Conservation (phyloP, 1,140 invertebrate species). For the Acromyrmex heyeri region DNA sequence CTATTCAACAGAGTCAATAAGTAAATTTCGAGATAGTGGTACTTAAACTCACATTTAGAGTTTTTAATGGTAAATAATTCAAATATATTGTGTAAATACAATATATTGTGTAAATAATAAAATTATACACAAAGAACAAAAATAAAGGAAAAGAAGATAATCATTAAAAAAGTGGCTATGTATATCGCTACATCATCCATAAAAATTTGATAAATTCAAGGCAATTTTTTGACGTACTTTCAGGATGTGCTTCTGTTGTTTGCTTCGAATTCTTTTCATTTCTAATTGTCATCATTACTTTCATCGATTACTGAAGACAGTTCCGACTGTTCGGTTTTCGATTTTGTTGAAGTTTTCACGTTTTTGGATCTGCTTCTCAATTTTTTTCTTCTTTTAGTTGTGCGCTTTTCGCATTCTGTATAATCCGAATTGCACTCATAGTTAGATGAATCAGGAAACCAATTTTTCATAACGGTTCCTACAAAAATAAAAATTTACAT, state of each 20-base stretch:
- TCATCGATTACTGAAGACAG: background rate
- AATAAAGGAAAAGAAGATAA: background rate
- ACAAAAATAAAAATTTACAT: background rate
- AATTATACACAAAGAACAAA: background rate
- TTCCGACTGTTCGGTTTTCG: too few species aligned
- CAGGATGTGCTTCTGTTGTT: background rate
- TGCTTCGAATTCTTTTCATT: background rate
- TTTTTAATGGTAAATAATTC: background rate
- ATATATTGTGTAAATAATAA: background rate
- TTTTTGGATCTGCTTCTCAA: background rate
- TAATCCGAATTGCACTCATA: background rate
- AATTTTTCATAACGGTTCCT: background rate
- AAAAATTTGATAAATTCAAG: background rate
- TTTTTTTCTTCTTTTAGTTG: background rate
- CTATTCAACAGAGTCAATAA: background rate
- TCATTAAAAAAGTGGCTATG: background rate
- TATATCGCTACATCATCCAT: background rate
- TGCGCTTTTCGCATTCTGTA: background rate
- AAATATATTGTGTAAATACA: background rate
- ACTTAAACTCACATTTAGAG: background rate
- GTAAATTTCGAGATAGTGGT: background rate
- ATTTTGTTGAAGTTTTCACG: background rate
- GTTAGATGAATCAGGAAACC: background rate
- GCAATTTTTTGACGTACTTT: background rate
- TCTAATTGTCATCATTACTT: background rate